These are phyloP conservation scores for Dryas iulia DNA, from an alignment of 1,140 invertebrate genomes.

Conservation along the genomic window DNA sequence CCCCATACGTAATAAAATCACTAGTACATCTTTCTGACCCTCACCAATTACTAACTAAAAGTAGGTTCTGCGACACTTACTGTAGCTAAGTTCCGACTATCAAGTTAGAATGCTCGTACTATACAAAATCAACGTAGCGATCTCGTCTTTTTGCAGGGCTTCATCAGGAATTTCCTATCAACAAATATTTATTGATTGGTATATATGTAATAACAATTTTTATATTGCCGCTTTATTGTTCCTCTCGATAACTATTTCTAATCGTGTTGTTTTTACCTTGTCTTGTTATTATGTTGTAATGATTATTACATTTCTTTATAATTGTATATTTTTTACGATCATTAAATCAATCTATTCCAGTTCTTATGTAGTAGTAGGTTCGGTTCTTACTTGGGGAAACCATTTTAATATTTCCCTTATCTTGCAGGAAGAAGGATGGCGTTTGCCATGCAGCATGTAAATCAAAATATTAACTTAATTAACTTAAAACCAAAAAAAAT, in stretches of 20 bases:
- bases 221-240: background rate
- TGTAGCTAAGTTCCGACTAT: too few relatives aligned
- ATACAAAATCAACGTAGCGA: background rate
- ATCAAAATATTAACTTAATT: too few relatives aligned
- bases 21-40: too few relatives aligned
- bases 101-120: too few relatives aligned
- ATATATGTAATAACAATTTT: conserved; percentile 3
- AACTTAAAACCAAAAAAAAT: too few relatives aligned
- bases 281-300: background rate
- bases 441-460: too few relatives aligned
- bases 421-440: background rate
- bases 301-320: conserved; percentile 1
- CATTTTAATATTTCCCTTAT: too few relatives aligned
- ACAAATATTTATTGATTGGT: conserved; percentile 5
- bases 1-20: too few relatives aligned
- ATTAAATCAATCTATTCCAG: background rate
- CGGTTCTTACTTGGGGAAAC: too few relatives aligned
- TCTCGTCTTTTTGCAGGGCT: background rate
- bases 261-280: background rate
- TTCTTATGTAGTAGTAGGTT: too few relatives aligned
- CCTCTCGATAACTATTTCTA: background rate
- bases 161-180: background rate
- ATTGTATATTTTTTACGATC: background rate
- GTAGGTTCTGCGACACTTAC: too few relatives aligned
- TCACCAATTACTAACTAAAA: too few relatives aligned